A percentile compares a stretch with the other conserved stretches of the same genome.
Conservation (phyloP, 37 sponge, comb jelly and placozoan genomes). For the Petrosia ficiformis region DNA sequence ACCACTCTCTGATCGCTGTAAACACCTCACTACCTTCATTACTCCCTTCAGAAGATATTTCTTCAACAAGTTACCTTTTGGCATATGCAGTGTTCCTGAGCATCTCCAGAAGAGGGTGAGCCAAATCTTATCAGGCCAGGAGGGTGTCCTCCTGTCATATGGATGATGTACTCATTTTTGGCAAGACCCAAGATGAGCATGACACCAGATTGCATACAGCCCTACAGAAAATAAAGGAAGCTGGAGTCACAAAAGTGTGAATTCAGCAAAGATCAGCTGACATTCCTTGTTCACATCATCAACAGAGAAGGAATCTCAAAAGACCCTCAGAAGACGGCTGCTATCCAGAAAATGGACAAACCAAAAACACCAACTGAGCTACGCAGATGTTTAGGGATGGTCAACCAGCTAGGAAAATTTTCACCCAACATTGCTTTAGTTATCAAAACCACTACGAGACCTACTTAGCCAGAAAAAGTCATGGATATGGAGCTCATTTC, state of each 20-base stretch:
- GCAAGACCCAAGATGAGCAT: constrained; percentile 14
- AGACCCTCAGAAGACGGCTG: constrained; percentile 23
- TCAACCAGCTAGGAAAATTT: constrained; percentile 40
- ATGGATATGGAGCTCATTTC: constrained; percentile 25
- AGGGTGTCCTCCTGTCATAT: constrained; percentile 38
- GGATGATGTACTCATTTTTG: constrained; percentile 30
- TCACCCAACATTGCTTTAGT: constrained; percentile 28
- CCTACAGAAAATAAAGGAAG: constrained; percentile 17
- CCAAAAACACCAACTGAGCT: constrained; percentile 22
- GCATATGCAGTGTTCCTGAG: constrained; percentile 35
- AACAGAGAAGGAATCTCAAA: constrained; percentile 9
- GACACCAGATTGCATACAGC: constrained; percentile 5
- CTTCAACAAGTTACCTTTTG: constrained; percentile 43
- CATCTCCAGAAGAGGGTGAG: constrained; percentile 27
- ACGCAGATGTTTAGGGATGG: constrained; percentile 33
- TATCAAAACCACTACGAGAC: constrained; percentile 28
- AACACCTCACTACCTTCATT: constrained; percentile 42
- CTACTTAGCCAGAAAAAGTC: constrained; percentile 18
- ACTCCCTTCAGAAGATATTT: constrained; percentile 34
- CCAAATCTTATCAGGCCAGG: constrained; percentile 10
- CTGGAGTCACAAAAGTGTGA: constrained; percentile 41
- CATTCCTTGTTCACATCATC: constrained; percentile 44
- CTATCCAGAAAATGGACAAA: constrained; percentile 29
- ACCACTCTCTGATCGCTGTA: constrained; percentile 13
- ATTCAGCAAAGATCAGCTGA: constrained; percentile 10